These are phyloP conservation scores for Plemyria rubiginata DNA, from an alignment of 2,888 invertebrate genomes.

Conservation along the genomic window DNA sequence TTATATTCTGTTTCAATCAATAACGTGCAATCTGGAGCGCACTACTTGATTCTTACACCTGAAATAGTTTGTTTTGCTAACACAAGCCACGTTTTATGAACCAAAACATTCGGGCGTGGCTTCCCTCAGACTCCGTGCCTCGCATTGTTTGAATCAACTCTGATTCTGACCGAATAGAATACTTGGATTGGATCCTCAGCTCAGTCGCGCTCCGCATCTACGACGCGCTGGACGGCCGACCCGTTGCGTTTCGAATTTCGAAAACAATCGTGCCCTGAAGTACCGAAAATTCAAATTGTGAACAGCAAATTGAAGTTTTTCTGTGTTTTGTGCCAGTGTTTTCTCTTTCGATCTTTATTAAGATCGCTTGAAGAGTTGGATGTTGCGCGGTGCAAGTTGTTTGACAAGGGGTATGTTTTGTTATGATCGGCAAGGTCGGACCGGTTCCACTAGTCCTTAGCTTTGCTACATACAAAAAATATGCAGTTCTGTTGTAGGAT, in stretches of 20 bases:
- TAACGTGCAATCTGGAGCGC: constrained; percentile 1
- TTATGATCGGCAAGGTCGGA: constrained; percentile 51
- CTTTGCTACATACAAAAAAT: constrained; percentile 24
- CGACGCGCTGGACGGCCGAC: constrained; percentile 42
- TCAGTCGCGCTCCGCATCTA: constrained; percentile 43
- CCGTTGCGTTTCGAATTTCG: constrained; percentile 30
- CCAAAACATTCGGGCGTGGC: constrained; percentile 75
- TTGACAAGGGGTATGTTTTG: constrained; percentile 41
- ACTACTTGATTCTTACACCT: constrained; percentile 9
- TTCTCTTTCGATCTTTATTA: constrained; percentile 31
- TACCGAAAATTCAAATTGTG: constrained; percentile 44
- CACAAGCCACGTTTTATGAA: constrained; percentile 41
- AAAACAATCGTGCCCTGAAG: constrained; percentile 37
- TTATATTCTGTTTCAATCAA: constrained; percentile 4
- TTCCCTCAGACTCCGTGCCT: constrained; percentile 34
- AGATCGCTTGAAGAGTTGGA: constrained; percentile 38
- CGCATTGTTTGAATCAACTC: constrained; percentile 32
- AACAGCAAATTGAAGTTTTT: constrained; percentile 31
- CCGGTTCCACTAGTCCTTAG: constrained; percentile 49
- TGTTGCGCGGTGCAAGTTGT: constrained; percentile 35
- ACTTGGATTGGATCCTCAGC: constrained; percentile 13
- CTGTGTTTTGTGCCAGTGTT: constrained; percentile 28
- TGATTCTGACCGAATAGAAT: not conserved
- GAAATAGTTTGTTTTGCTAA: constrained; percentile 26
- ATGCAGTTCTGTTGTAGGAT: constrained; percentile 23